Evolutionary conservation across 1,140 invertebrate genomes (phyloP), one percentile per base, ranked within the genome.

Genomic region (Bilobella aurantiaca): DNA sequence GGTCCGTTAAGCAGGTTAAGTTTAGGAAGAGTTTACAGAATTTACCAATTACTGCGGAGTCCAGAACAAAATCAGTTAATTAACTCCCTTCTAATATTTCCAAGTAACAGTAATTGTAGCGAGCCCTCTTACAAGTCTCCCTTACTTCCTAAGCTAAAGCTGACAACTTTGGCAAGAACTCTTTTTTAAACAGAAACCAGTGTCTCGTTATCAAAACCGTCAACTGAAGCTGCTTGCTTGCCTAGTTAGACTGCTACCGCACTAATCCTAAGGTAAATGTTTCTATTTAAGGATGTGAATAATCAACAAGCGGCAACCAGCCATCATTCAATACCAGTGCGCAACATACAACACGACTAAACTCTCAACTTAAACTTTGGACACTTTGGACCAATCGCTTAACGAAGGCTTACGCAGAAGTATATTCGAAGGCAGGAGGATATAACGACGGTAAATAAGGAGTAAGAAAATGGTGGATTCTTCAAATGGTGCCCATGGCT

Each of bases 1-100:
- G 49, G 49, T 53, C 49, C 49, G 49, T 53, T 53, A 53, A 53
- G 49, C 49, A 53, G 49, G 49, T 53, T 53, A 53, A 53, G 49
- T 53, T 42, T 53, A 53, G 49, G 49, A 53, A 53, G 49, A 53
- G 49, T 53, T n/a, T n/a, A 53, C 12, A 16, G 49, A 53, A 23
- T 53, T 42, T 53, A 53, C 21, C 49, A 53, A 53, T 53, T 53
- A 53, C 49, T 53, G 25, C 49, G 49, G 23, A 53, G 25, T 53
- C 14, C 49, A 53, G 34, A 53, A 14, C 49, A 53, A 23, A 23
- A 53, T 5, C 49, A 5, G 14, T 53, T 14, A 8, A 53, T 23
- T 53, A 53, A 42, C n/a, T n/a, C n/a, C n/a, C n/a, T 42, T 42
- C 8, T 53, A 14, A 53, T 14, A 18, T 53, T 53, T 53, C 25